A percentile compares a stretch with the other conserved stretches of the same genome.
These are phyloP conservation scores for Dromius quadrimaculatus DNA, from an alignment of 2,888 invertebrate genomes.

Conservation along the genomic window DNA sequence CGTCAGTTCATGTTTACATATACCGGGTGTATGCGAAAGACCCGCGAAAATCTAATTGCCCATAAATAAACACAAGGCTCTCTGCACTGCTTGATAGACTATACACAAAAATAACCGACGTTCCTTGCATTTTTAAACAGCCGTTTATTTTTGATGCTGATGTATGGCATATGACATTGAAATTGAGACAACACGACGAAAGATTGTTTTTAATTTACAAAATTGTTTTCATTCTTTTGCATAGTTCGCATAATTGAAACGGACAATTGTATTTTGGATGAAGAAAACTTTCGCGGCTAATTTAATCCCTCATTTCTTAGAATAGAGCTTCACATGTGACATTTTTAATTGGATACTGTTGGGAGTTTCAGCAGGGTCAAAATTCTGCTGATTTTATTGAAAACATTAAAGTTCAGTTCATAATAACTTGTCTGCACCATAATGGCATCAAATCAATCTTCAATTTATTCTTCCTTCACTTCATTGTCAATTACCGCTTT, in stretches of 20 bases:
- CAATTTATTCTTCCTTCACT: too few species aligned
- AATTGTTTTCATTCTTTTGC: background rate
- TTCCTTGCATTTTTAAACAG: background rate
- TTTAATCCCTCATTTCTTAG: background rate
- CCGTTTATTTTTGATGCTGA: constrained; percentile 2
- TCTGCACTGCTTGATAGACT: constrained; percentile 16
- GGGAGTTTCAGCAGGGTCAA: too few species aligned
- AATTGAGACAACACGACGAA: background rate
- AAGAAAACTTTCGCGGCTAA: background rate
- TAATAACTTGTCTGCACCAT: too few species aligned
- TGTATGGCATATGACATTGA: background rate
- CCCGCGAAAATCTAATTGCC: constrained; percentile 42
- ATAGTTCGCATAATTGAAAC: background rate
- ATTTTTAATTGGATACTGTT: too few species aligned
- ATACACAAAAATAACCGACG: background rate
- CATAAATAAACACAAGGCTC: constrained; percentile 10
- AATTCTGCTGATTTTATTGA: too few species aligned
- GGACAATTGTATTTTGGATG: background rate
- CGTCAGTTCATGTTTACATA: constrained; percentile 33
- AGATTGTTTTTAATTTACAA: background rate
- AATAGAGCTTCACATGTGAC: too few species aligned
- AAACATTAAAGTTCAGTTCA: too few species aligned
- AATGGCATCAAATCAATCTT: too few species aligned
- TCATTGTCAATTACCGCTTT: background rate
- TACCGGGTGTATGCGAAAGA: constrained; percentile 30